Base-by-base conservation (phyloP, 1,140 invertebrate species). In the Zaprionus taronus region DNA sequence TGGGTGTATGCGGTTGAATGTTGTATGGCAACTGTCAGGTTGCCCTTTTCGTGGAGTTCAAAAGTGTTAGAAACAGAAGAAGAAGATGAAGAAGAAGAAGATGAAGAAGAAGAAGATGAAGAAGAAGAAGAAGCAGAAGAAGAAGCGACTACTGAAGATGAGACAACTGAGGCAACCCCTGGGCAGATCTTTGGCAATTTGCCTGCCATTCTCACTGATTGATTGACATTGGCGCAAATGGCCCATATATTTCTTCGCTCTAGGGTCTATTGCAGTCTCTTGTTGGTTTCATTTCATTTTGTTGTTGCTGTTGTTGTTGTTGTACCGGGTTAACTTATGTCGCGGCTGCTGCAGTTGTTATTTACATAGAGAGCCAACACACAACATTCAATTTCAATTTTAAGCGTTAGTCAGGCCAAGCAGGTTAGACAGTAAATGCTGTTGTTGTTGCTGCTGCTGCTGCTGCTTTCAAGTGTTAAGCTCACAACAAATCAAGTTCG, bases 211-310 rank as follows among this genome's bases (percentile, higher is more conserved):
- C 41, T 34, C 41, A 80, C 80, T 90, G 85, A 90, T 89, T 89
- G 84, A 89, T 90, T 90, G 85, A 90, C 85, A 90, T 90, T 90
- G 86, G 80, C 83, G 83, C 72, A 84, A 86, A 90, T 81, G 81
- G 75, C 74, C 84, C 73, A 86, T 87, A 80, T 72, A 86, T 86
- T 72, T 76, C n/a, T 72, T 76, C 20, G 47, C 22, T 55, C 36
- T 53, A 5, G 17, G 22, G n/a, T 47, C 63, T 73, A 31, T 61
- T 67, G 61, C 34, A 56, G 53, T 56, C 47, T 12, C 47, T 12
- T 51, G 20, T 51, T 20, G 12, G 20, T 34, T 31, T 34, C 5
- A 22, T 34, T 31, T 34, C 11, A 20, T 14, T 15, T 36, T 69
- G 34, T 53, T 26, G 61, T 14, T 64, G 56, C 22, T 31, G 28